A percentile compares a stretch with the other conserved stretches of the same genome.
Evolutionary conservation across 2,113 vertebrate genomes (phyloP).

Genomic region (Talpa occidentalis): DNA sequence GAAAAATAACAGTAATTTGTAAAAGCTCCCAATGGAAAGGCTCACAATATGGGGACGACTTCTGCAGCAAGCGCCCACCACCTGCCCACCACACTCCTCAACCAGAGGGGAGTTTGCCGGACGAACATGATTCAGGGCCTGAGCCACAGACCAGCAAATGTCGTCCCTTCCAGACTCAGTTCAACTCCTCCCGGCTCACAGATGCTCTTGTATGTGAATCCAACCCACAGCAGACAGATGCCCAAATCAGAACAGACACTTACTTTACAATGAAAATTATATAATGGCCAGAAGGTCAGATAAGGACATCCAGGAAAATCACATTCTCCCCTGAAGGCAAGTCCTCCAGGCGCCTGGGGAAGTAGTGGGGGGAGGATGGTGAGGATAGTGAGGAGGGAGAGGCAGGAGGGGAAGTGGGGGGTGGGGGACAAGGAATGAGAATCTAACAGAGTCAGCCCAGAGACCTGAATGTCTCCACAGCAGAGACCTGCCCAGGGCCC

Average conservation of each 20-base stretch:
- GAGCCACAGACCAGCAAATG: background rate
- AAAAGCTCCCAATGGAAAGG: background rate
- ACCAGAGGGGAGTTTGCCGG: no score
- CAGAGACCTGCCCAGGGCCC: background rate
- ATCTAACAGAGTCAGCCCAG: background rate
- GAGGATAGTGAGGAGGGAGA: no score
- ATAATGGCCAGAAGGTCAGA: background rate
- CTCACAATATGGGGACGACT: fast-evolving
- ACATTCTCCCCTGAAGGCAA: background rate
- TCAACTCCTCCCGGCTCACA: background rate
- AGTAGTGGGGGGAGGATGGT: no score
- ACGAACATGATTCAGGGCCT: no score
- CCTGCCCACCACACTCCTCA: background rate
- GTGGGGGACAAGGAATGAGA: no score
- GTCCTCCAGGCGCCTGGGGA: background rate
- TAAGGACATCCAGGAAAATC: background rate
- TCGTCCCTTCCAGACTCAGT: background rate
- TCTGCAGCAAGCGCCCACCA: background rate
- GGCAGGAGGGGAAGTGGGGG: no score
- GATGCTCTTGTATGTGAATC: background rate
- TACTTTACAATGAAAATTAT: background rate
- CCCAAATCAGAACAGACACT: background rate
- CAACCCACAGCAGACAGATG: background rate
- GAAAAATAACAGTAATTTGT: slow-evolving; percentile 2
- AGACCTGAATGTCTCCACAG: background rate